These are phyloP conservation scores for Glandiceps talaboti DNA, from an alignment of 53 echinoderm and acorn worm species.

Conservation along the genomic window DNA sequence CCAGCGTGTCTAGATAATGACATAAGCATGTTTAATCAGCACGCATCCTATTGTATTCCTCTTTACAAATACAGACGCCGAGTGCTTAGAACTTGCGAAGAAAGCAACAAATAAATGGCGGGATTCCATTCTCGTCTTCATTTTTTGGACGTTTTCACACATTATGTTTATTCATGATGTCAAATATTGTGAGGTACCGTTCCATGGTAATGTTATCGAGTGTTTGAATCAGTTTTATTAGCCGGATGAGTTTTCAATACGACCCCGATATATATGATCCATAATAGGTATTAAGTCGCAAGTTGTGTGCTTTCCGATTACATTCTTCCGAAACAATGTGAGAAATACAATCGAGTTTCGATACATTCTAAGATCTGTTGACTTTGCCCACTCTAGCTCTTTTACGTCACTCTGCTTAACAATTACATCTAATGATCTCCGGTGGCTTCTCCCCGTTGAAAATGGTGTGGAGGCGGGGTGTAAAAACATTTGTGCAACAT, in stretches of 20 bases:
- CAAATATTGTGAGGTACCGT: neutral
- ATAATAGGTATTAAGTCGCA: no score
- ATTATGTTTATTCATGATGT: neutral
- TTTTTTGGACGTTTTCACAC: neutral
- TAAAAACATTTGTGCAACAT: neutral
- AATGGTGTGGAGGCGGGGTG: neutral
- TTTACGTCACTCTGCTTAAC: neutral
- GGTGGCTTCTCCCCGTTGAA: neutral
- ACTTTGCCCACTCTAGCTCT: neutral
- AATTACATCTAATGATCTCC: neutral
- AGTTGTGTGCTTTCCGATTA: no score
- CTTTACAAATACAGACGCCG: neutral
- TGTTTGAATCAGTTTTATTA: no score
- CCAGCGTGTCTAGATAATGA: neutral
- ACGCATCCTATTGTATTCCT: neutral
- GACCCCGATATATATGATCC: no score
- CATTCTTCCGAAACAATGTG: no score
- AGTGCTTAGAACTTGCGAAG: neutral
- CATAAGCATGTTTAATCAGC: neutral
- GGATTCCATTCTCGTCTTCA: no score
- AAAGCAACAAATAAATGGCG: neutral
- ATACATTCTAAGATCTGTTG: neutral
- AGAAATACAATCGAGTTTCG: no score
- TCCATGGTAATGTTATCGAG: neutral
- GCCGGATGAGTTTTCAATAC: no score